These are phyloP conservation scores for Sphenopsis melanotis DNA, from an alignment of 2,797 vertebrate species.

Conservation along the genomic window DNA sequence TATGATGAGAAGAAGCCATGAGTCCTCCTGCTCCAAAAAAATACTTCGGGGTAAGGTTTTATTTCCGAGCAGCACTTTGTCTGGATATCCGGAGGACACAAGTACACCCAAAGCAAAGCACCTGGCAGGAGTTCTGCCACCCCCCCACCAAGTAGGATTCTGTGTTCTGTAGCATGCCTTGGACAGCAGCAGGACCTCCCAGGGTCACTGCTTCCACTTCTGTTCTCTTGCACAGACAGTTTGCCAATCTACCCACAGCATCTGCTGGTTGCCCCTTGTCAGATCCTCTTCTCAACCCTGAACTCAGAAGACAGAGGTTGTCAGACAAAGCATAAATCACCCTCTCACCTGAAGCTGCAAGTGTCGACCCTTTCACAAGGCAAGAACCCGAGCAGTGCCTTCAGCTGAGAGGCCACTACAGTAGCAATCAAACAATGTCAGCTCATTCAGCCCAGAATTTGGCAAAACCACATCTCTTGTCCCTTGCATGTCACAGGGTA, in stretches of 20 bases:
- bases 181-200: background rate
- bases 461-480: background rate
- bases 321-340: background rate
- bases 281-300: background rate
- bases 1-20: background rate
- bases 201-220: background rate
- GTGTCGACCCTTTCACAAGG: background rate
- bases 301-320: background rate
- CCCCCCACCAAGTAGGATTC: fast-evolving
- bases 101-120: background rate
- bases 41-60: background rate
- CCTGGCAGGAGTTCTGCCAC: background rate
- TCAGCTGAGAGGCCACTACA: background rate
- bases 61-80: background rate
- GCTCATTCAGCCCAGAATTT: background rate
- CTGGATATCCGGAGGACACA: background rate
- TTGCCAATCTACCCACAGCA: background rate
- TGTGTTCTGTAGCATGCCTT: background rate
- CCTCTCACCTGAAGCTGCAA: background rate
- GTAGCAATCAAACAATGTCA: background rate
- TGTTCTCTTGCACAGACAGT: background rate
- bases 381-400: background rate
- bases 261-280: background rate
- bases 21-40: background rate
- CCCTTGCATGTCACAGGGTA: background rate